Conservation (phyloP, 2,113 vertebrate genomes). For the Cygnus buccinator region DNA sequence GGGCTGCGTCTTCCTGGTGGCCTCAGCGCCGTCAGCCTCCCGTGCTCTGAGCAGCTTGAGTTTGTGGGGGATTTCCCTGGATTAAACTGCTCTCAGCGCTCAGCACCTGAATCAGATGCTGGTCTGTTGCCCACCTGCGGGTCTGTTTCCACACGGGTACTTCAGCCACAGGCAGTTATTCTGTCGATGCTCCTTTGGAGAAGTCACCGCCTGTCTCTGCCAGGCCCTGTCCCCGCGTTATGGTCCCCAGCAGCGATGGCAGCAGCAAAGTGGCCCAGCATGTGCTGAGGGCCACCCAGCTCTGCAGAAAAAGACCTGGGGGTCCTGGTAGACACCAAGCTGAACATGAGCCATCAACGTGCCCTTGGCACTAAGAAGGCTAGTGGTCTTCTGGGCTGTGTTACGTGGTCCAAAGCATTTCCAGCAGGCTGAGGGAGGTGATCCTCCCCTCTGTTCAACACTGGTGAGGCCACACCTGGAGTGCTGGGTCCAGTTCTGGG, state of each 20-base stretch:
- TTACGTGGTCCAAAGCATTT: not conserved
- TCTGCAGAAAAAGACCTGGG: not conserved
- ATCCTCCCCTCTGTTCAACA: not conserved
- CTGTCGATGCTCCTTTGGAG: not conserved
- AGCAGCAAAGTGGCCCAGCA: not conserved
- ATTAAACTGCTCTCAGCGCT: not conserved
- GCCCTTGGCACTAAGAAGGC: not conserved
- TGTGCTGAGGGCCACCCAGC: not conserved
- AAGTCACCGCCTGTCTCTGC: not conserved
- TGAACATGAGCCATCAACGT: not conserved
- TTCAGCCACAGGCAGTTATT: not conserved
- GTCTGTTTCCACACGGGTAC: not conserved
- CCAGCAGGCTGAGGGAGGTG: not conserved
- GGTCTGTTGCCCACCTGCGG: not conserved
- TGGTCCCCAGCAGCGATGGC: not conserved
- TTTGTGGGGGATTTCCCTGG: not conserved
- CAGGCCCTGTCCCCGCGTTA: not conserved
- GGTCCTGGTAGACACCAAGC: not conserved
- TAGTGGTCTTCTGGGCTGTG: not conserved
- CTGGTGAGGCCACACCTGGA: not conserved
- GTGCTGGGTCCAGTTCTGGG: not conserved
- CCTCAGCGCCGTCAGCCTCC: not conserved
- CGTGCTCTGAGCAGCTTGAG: not conserved
- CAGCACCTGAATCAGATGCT: not conserved
- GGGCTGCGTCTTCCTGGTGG: not conserved